phyloP scores from a whole-genome alignment of 2,797 vertebrate species.

The Masticophis lateralis region DNA sequence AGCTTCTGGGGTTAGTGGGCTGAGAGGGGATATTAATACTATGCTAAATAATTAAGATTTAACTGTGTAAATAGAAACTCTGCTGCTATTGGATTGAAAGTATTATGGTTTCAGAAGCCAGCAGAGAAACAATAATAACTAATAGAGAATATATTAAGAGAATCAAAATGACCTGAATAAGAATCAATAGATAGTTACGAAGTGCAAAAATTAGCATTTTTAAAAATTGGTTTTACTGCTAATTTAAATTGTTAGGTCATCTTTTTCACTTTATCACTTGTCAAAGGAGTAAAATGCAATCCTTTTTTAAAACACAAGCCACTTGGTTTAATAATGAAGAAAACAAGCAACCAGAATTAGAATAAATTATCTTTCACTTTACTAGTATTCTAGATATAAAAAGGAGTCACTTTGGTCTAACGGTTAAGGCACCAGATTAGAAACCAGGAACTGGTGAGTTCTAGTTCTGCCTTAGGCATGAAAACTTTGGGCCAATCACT shows the following conservation, averaged over 20 bases:
- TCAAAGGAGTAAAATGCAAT: background rate
- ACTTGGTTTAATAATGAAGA: background rate
- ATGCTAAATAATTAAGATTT: conserved; percentile 19
- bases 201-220: background rate
- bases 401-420: background rate
- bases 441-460: background rate
- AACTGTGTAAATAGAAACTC: conserved; percentile 9
- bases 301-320: background rate
- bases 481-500: background rate
- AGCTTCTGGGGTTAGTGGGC: conserved; percentile 20
- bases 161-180: conserved; percentile 3
- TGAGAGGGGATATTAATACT: conserved; percentile 18
- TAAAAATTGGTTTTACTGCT: background rate
- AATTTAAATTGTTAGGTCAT: background rate
- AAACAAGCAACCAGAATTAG: background rate
- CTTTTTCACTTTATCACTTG: background rate
- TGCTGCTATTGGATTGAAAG: background rate
- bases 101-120: background rate
- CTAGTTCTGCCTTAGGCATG: background rate
- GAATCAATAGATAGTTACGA: conserved; percentile 16
- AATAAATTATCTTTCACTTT: background rate
- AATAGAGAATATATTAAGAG: conserved; percentile 22
- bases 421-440: background rate
- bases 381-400: background rate
- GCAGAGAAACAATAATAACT: conserved; percentile 17